Conservation (phyloP, 2,888 invertebrate genomes). For the Erebia epiphron region DNA sequence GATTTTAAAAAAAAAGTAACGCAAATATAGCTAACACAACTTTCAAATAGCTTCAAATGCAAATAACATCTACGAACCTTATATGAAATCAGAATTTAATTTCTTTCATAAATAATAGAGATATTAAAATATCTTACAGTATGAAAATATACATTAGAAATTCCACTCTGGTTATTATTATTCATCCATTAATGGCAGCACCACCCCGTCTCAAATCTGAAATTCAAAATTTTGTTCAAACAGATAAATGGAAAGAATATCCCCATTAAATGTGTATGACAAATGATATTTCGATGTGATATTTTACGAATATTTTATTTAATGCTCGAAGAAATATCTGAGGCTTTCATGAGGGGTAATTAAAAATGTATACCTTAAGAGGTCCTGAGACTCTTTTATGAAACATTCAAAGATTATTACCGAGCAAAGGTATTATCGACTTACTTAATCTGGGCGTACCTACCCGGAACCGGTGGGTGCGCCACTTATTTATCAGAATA, state of each 20-base stretch:
- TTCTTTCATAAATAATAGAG: background rate
- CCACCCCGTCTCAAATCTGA: slow-evolving; percentile 51
- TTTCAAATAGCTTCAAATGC: no score
- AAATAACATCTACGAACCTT: background rate
- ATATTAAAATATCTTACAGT: background rate
- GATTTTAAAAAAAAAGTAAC: no score
- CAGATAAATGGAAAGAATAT: slow-evolving; percentile 66
- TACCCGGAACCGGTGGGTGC: background rate
- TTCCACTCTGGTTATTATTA: slow-evolving; percentile 62
- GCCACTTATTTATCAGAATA: background rate
- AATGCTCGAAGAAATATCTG: slow-evolving; percentile 31
- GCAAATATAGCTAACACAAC: no score
- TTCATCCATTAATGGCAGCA: slow-evolving; percentile 64
- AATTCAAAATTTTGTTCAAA: slow-evolving; percentile 66
- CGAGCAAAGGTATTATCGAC: background rate
- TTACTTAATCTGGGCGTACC: background rate
- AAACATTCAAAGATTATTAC: background rate
- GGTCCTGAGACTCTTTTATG: slow-evolving; percentile 5
- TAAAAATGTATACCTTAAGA: slow-evolving; percentile 28
- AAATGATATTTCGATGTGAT: slow-evolving; percentile 46
- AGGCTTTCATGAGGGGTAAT: slow-evolving; percentile 31
- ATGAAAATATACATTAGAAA: slow-evolving; percentile 48
- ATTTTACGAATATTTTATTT: slow-evolving; percentile 34
- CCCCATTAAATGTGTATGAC: slow-evolving; percentile 51
- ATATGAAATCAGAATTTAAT: background rate